Evolutionary conservation across 2,113 vertebrate genomes (phyloP).

Genomic region (Neolamprologus tretocephalus): DNA sequence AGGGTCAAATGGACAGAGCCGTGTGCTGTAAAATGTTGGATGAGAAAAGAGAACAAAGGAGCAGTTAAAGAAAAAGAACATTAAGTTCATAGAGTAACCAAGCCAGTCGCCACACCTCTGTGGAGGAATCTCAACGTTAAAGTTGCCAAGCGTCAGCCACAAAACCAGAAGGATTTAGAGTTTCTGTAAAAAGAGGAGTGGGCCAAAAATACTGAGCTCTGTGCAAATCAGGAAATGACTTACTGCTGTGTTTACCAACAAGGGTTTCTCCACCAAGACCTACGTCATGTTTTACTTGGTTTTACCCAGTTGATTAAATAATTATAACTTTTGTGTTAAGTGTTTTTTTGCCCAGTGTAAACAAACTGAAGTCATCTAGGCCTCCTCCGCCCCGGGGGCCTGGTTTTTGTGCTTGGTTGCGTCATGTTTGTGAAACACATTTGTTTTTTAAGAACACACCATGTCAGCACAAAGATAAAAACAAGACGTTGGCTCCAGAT

Average conservation of each 20-base stretch:
- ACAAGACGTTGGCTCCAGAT: not conserved
- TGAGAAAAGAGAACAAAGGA: not conserved
- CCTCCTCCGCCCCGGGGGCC: fast-evolving
- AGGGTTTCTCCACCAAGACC: not conserved
- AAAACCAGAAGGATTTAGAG: not conserved
- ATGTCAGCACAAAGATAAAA: not conserved
- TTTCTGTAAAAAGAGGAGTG: not conserved
- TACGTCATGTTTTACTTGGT: not conserved
- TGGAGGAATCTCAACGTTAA: not conserved
- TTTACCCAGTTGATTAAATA: not conserved
- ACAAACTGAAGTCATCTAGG: not conserved
- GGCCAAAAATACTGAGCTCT: not conserved
- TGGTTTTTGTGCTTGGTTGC: not conserved
- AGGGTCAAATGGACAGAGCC: not conserved
- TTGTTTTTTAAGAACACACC: not conserved
- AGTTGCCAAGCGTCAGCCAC: not conserved
- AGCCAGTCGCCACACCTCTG: not conserved
- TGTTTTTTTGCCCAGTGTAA: not conserved
- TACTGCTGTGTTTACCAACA: not conserved
- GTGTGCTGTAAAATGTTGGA: not conserved
- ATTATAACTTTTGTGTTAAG: not conserved
- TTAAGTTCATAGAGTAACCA: not conserved
- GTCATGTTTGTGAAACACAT: not conserved
- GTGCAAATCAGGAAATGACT: not conserved
- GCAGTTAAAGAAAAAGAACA: not conserved